Conservation (phyloP, 2,113 vertebrate genomes). For the Mustela lutreola region DNA sequence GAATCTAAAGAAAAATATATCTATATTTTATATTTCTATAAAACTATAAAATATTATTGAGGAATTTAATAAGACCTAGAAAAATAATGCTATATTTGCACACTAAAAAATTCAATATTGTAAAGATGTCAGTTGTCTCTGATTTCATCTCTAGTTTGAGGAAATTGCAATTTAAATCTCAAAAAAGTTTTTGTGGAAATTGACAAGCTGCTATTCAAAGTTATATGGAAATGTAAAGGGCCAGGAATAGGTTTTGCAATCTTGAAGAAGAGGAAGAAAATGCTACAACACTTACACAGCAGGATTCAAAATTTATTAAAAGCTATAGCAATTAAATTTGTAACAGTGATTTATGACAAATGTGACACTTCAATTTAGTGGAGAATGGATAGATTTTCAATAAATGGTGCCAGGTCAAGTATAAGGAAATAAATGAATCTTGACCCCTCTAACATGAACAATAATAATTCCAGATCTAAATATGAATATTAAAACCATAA, state of each 20-base stretch:
- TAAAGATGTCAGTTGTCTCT: background rate
- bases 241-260: background rate
- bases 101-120: background rate
- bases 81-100: background rate
- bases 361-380: background rate
- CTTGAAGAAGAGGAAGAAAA: background rate
- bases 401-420: background rate
- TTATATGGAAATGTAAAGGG: background rate
- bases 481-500: background rate
- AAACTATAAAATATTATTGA: background rate
- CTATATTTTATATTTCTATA: background rate
- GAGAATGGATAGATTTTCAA: background rate
- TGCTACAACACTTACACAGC: background rate
- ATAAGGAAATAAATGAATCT: background rate
- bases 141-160: background rate
- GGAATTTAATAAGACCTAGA: background rate
- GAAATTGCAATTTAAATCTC: background rate
- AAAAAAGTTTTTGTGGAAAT: background rate
- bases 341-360: background rate
- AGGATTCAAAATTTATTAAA: background rate
- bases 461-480: background rate
- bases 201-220: background rate
- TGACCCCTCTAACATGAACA: background rate
- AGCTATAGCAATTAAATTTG: background rate
- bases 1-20: background rate